Evolutionary conservation across 2,797 vertebrate genomes (phyloP).

Genomic region (Miichthys miiuy): DNA sequence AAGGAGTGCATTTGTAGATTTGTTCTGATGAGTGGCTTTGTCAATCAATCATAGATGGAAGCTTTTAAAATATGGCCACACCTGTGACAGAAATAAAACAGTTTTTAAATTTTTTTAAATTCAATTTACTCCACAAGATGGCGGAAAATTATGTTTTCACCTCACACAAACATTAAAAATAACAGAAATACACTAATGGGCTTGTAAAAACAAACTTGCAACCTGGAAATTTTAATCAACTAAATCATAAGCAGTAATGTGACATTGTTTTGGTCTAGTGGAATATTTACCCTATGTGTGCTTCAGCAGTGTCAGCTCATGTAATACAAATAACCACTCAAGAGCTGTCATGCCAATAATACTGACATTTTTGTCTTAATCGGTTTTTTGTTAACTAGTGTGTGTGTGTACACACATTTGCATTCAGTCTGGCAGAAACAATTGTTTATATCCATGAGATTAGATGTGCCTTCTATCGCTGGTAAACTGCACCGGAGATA

Average conservation of each 20-base stretch:
- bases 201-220: background rate
- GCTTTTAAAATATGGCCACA: background rate
- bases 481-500: conserved; percentile 11
- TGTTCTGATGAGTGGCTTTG: conserved; percentile 39
- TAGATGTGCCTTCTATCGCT: conserved; percentile 3
- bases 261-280: background rate
- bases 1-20: conserved; percentile 39
- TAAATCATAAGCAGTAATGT: background rate
- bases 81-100: background rate
- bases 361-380: background rate
- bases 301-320: background rate
- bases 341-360: background rate
- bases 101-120: background rate
- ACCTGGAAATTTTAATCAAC: background rate
- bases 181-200: background rate
- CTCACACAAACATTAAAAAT: background rate
- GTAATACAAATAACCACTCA: background rate
- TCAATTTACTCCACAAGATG: background rate
- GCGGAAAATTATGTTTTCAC: background rate
- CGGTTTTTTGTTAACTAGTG: background rate
- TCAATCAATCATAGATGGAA: conserved; percentile 25
- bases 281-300: background rate
- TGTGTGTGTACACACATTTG: background rate
- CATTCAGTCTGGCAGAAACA: conserved; percentile 27
- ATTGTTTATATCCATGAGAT: conserved; percentile 29